These are phyloP conservation scores for Agelastica alni DNA, from an alignment of 2,888 invertebrate genomes.

Conservation along the genomic window DNA sequence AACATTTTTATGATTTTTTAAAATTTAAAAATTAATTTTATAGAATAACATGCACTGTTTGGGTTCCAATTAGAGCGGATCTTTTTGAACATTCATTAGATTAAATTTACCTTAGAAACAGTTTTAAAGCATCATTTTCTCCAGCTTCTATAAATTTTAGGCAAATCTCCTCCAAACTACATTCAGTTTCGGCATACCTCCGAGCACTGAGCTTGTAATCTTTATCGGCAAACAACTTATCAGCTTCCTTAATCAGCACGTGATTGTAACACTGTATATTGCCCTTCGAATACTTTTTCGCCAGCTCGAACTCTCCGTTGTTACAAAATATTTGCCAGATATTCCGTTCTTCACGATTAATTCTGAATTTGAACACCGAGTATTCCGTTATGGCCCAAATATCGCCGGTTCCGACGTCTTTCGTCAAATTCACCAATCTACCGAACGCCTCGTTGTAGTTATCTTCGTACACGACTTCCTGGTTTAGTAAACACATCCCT, in stretches of 20 bases:
- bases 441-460: constrained; percentile 80
- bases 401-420: constrained; percentile 74
- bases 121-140: constrained; percentile 83
- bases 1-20: too few relatives aligned
- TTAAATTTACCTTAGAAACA: constrained; percentile 59
- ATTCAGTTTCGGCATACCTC: constrained; percentile 86
- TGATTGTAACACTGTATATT: constrained; percentile 82
- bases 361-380: constrained; percentile 83
- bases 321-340: constrained; percentile 89
- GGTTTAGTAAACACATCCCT: constrained; percentile 82
- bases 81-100: background rate
- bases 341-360: constrained; percentile 82
- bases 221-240: constrained; percentile 76
- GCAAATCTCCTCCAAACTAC: constrained; percentile 93
- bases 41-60: too few relatives aligned
- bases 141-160: constrained; percentile 82
- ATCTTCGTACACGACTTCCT: constrained; percentile 86
- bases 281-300: constrained; percentile 80
- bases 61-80: background rate
- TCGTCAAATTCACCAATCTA: constrained; percentile 76
- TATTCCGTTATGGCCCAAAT: constrained; percentile 89
- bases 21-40: too few relatives aligned
- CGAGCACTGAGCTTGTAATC: constrained; percentile 83
- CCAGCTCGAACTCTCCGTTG: constrained; percentile 82
- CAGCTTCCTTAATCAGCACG: constrained; percentile 87